Evolutionary conservation across 35 echinoderm and acorn worm genomes (phyloP), one percentile per base, ranked within the genome.

Genomic region (Anneissia japonica): DNA sequence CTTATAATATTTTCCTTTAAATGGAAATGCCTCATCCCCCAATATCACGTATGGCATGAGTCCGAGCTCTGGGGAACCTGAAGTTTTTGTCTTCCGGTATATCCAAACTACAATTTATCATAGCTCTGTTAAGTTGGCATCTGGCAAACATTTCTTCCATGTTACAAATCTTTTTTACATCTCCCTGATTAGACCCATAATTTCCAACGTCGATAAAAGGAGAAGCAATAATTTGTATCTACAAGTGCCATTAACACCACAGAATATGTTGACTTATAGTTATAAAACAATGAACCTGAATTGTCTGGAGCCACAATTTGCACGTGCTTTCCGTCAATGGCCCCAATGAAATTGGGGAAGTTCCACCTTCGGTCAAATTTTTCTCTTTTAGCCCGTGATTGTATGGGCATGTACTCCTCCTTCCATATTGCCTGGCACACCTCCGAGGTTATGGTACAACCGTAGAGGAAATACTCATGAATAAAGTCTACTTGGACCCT

Each of bases 21-120:
- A 5, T n/a, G 89, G 82, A 78, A 85, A 85, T n/a, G 82, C 82
- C 21, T 90, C 89, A 85, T 90, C 89, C 23, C 37, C 82, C 0
- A 76, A 37, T 32, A 90, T 64, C 23, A 84, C 37, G 31, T 39
- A 72, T 0, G 74, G 82, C 3, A 90, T 19, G n/a, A n/a, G n/a
- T n/a, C n/a, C n/a, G 30, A 39, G 3, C 9, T 36, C 9, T 37
- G 79, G 38, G 0, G n/a, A 10, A 26, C 51, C 51, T 16, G 51
- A 64, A 64, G 1, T 6, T 1, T 23, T 64, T 26, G 26, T 64
- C 19, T 64, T 23, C 51, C 1, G 51, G 51, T 2, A 64, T 26
- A 64, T 6, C 21, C 21, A 64, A 26, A 64, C 1, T 64, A n/a
- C n/a, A n/a, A 9, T 64, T 26, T 23, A 9, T 12, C 51, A 64